Percentiles rank a stretch among this genome's conserved stretches.
Evolutionary conservation across 92 coral and sea anemone species (phyloP).

Genomic region (Palythoa caribaeorum): DNA sequence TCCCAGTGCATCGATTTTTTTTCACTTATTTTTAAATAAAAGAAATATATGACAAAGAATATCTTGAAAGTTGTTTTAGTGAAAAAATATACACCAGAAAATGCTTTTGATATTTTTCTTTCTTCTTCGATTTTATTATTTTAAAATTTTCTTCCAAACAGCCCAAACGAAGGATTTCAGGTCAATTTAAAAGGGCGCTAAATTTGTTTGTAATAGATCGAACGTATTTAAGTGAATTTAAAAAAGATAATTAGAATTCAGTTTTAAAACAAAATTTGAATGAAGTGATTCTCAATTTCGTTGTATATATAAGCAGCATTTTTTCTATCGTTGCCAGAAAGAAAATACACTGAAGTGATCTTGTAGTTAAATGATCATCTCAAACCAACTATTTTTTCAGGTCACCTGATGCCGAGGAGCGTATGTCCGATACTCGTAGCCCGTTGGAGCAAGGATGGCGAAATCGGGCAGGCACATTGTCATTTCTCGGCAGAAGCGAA

Average conservation of each 20-base stretch:
- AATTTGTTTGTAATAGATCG: too few species aligned
- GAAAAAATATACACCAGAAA: background rate
- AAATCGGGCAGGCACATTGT: slow-evolving; percentile 40
- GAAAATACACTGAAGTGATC: background rate
- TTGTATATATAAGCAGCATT: too few species aligned
- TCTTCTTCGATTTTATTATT: background rate
- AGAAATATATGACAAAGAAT: background rate
- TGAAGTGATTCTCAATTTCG: too few species aligned
- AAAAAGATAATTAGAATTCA: too few species aligned
- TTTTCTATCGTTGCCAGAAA: too few species aligned
- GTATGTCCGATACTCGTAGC: slow-evolving; percentile 22
- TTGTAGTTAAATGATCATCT: background rate
- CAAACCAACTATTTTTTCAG: background rate
- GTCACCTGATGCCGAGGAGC: slow-evolving; percentile 33
- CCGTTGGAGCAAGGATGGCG: slow-evolving; percentile 51
- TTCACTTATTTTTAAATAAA: too few species aligned
- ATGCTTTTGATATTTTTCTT: background rate
- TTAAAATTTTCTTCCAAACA: too few species aligned
- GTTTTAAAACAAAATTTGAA: too few species aligned
- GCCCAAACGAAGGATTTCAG: too few species aligned
- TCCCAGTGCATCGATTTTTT: background rate
- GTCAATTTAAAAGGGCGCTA: too few species aligned
- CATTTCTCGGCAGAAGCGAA: slow-evolving; percentile 37
- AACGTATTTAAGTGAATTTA: too few species aligned
- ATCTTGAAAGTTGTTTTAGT: background rate